A percentile compares a stretch with the other conserved stretches of the same genome.
Evolutionary conservation across 2,888 invertebrate species (phyloP).

Genomic region (Plutella xylostella): DNA sequence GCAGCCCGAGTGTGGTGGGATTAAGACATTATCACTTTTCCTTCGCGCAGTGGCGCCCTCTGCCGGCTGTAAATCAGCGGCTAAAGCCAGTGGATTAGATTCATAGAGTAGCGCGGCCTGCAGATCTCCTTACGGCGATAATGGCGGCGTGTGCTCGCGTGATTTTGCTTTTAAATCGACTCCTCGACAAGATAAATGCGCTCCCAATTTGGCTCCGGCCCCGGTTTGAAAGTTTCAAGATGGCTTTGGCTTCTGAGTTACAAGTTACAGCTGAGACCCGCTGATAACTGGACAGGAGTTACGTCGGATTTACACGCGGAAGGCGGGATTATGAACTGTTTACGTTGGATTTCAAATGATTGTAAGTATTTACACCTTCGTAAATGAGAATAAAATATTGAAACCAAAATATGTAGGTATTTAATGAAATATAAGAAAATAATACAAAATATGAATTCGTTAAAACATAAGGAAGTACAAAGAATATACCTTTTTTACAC

Average conservation of each 20-base stretch:
- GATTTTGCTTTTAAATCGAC: slow-evolving; percentile 69
- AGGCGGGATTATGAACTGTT: too few species aligned
- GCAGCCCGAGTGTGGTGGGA: slow-evolving; percentile 67
- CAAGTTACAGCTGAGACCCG: slow-evolving; percentile 44
- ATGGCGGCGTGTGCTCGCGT: slow-evolving; percentile 65
- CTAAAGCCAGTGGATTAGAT: slow-evolving; percentile 70
- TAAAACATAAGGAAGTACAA: too few species aligned
- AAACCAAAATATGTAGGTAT: too few species aligned
- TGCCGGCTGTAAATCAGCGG: slow-evolving; percentile 67
- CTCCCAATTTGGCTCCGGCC: slow-evolving; percentile 47
- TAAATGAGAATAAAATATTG: too few species aligned
- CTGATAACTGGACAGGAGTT: slow-evolving; percentile 46
- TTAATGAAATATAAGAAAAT: too few species aligned
- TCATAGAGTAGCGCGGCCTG: slow-evolving; percentile 67
- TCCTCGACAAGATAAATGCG: slow-evolving; percentile 60
- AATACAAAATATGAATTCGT: too few species aligned
- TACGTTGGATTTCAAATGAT: too few species aligned
- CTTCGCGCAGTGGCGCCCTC: slow-evolving; percentile 63
- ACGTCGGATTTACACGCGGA: neutral
- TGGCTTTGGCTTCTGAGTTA: slow-evolving; percentile 46
- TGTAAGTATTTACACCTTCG: too few species aligned
- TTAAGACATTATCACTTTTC: slow-evolving; percentile 78
- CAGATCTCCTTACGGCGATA: slow-evolving; percentile 58
- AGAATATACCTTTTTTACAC: too few species aligned
- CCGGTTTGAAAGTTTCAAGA: slow-evolving; percentile 49